These are phyloP conservation scores for Drosophila paulistorum DNA, from an alignment of 1,140 invertebrate species.

Conservation along the genomic window DNA sequence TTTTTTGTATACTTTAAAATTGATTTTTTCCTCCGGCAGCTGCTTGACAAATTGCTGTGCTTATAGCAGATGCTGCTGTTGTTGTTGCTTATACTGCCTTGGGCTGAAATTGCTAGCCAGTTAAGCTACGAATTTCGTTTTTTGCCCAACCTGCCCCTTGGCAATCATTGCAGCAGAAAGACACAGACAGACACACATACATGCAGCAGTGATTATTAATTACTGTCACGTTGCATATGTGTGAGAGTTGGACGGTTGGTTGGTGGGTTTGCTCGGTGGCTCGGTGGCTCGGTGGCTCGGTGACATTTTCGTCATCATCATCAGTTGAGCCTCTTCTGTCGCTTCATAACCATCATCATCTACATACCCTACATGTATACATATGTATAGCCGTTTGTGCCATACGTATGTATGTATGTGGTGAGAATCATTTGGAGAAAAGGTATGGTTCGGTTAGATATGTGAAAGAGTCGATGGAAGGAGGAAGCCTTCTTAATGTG, in stretches of 20 bases:
- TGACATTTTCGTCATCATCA: constrained; percentile 23
- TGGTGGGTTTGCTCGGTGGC: constrained; percentile 1
- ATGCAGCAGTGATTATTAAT: constrained; percentile 45
- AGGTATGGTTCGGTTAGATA: background rate
- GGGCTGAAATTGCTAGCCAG: constrained; percentile 33
- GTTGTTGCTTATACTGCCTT: constrained; percentile 5
- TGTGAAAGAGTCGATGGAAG: constrained; percentile 12
- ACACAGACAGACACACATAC: background rate
- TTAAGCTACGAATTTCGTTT: constrained; percentile 31
- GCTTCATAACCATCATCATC: constrained; percentile 31
- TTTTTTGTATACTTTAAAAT: constrained; percentile 7
- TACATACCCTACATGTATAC: background rate
- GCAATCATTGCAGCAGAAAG: constrained; percentile 32
- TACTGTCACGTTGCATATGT: constrained; percentile 43
- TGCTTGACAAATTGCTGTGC: constrained; percentile 54
- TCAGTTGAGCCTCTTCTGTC: constrained; percentile 12
- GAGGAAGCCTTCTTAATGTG: constrained; percentile 57
- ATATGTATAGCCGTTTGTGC: constrained; percentile 43
- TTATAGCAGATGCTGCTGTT: constrained; percentile 31
- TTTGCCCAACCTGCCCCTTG: background rate
- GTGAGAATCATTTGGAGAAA: constrained; percentile 6
- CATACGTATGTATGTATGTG: constrained; percentile 2
- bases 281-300: constrained; percentile 16
- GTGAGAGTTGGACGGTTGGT: constrained; percentile 21
- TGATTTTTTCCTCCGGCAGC: constrained; percentile 12